Percentiles rank a stretch among this genome's conserved stretches.
phyloP scores from a whole-genome alignment of 2,113 vertebrate species.

The Zootoca vivipara region DNA sequence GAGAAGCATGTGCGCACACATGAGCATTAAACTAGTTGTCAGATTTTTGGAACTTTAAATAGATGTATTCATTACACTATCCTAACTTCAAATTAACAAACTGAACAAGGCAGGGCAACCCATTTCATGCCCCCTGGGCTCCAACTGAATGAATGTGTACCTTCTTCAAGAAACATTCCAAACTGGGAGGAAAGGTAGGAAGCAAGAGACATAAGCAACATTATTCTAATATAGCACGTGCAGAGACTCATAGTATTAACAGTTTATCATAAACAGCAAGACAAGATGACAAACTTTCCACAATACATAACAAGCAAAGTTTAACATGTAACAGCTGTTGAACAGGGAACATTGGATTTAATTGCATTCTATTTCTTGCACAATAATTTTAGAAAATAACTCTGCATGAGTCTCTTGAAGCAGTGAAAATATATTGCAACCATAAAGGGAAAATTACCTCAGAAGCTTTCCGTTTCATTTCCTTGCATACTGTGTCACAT shows the following conservation, averaged over 20 bases:
- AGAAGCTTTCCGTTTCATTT: constrained; percentile 84
- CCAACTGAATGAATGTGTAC: background rate
- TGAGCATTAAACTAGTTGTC: no score
- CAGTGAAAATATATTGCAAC: background rate
- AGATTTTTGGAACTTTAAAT: background rate
- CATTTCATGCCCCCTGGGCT: background rate
- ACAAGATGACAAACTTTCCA: background rate
- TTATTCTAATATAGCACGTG: constrained; percentile 4
- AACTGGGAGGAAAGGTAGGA: background rate
- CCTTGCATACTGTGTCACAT: constrained; percentile 87
- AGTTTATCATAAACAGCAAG: background rate
- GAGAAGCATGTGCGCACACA: no score
- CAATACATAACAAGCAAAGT: background rate
- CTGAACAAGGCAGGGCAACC: background rate
- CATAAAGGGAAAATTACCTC: constrained; percentile 79
- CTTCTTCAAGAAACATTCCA: background rate
- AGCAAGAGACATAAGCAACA: background rate
- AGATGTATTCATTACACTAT: background rate
- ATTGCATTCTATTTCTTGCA: background rate
- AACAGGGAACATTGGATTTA: constrained; percentile 10
- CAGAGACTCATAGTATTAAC: background rate
- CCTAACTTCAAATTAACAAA: background rate
- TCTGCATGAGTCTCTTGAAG: constrained; percentile 23
- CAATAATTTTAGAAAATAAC: constrained; percentile 23
- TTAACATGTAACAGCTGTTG: constrained; percentile 33